phyloP scores from a whole-genome alignment of 2,113 vertebrate genomes.

The Pseudorectes ferrugineus region DNA sequence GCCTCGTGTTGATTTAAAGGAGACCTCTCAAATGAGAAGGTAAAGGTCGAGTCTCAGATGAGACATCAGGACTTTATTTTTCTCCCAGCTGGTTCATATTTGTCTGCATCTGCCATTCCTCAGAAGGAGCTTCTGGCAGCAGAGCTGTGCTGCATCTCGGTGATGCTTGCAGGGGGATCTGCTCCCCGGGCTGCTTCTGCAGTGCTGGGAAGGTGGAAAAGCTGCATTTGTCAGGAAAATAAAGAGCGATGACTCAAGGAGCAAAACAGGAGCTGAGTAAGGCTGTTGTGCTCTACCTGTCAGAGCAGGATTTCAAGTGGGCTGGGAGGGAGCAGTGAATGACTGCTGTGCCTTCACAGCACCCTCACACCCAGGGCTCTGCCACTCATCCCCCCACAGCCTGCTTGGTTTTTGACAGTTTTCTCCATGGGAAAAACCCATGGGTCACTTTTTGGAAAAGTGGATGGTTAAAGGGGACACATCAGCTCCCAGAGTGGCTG shows the following conservation, averaged over 20 bases:
- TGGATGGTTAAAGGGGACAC: fast-evolving
- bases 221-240: background rate
- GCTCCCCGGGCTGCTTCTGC: background rate
- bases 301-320: background rate
- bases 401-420: background rate
- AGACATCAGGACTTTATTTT: background rate
- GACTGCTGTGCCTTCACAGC: background rate
- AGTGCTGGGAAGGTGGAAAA: background rate
- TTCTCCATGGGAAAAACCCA: fast-evolving
- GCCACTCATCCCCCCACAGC: background rate
- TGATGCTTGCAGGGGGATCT: background rate
- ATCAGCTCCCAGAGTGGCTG: background rate
- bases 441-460: fast-evolving
- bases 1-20: background rate
- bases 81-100: background rate
- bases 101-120: background rate
- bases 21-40: background rate
- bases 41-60: background rate
- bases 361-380: background rate
- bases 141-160: background rate
- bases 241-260: background rate
- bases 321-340: background rate
- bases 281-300: background rate
- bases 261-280: background rate
- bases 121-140: background rate